Base-by-base conservation (phyloP, 2,888 invertebrate genomes). In the Chrysodeixis includens region DNA sequence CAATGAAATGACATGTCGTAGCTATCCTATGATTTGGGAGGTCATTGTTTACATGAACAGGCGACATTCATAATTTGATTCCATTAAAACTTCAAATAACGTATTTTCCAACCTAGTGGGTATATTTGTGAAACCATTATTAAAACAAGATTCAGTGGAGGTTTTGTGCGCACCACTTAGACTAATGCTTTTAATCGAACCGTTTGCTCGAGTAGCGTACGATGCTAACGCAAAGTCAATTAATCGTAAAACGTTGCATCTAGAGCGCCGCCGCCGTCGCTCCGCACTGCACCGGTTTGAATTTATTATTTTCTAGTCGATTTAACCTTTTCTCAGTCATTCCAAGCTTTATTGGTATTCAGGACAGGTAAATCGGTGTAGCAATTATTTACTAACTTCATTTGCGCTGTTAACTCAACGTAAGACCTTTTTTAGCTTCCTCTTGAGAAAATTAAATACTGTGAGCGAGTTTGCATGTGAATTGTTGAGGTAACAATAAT, bases 141-240 rank as follows among this genome's bases (percentile, higher is more conserved):
- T 52, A 56, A 63, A 61, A 63, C 26, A 30, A 54, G 32, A 51
- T 61, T 26, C 40, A 35, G 20, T 46, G 52, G 52, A 20, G 52
- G 63, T 64, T 56, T 16, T 16, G 49, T 20, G 22, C 18, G 30
- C 60, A 56, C 63, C 56, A 69, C 54, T 68, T 58, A 53, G 12
- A 22, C 51, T 52, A 69, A 62, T 64, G 54, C 52, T 59, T 69
- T 71, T 61, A 76, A 66, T 68, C 10, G 60, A 65, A 58, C 53
- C 35, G 51, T 62, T 55, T 71, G 52, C 62, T 66, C 60, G 49
- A 16, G 46, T 18, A 20, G 30, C 53, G 32, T 65, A 56, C 71
- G 46, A 63, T 52, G 62, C 20, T 53, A 60, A 56, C 35, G 35
- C 51, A 62, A 62, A 76, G 26, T 54, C 53, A 72, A 68, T 75